Percentiles rank a stretch among this genome's conserved stretches.
Conservation (phyloP, 2,888 invertebrate genomes). For the Andrena flavipes region DNA sequence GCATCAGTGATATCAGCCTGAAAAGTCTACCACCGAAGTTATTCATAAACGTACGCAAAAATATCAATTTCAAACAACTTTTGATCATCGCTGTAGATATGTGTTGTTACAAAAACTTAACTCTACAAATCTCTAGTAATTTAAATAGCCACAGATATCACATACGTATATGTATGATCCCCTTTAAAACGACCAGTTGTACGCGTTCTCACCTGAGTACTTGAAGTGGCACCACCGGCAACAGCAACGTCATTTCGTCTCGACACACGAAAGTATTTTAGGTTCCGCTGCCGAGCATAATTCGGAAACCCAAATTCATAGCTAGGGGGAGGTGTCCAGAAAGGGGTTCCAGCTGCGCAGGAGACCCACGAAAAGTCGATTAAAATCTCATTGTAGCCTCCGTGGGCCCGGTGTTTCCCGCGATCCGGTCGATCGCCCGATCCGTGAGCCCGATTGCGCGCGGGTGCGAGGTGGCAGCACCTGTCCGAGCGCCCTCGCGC, state of each 20-base stretch:
- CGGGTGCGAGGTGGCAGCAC: slow-evolving; percentile 80
- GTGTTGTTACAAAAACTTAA: background rate
- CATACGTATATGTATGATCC: background rate
- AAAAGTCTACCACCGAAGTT: too few relatives aligned
- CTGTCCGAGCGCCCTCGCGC: slow-evolving; percentile 66
- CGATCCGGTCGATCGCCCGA: slow-evolving; percentile 79
- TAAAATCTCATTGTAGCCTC: slow-evolving; percentile 69
- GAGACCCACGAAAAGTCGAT: slow-evolving; percentile 64
- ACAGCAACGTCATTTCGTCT: background rate
- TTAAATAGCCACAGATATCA: background rate
- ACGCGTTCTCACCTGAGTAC: background rate
- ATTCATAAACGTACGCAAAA: background rate
- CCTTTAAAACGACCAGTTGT: background rate
- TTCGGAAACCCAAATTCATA: background rate
- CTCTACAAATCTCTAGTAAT: background rate
- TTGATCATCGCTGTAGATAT: background rate
- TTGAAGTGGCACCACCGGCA: background rate
- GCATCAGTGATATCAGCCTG: too few relatives aligned
- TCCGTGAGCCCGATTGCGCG: slow-evolving; percentile 75
- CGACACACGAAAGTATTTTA: background rate
- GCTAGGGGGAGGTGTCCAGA: background rate
- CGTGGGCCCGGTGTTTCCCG: slow-evolving; percentile 61
- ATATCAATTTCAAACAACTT: background rate
- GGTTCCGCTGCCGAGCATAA: background rate
- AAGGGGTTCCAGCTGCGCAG: slow-evolving; percentile 59